Percentiles rank a stretch among this genome's conserved stretches.
Evolutionary conservation across 2,888 invertebrate species (phyloP).

Genomic region (Rugalucina vietnamica): DNA sequence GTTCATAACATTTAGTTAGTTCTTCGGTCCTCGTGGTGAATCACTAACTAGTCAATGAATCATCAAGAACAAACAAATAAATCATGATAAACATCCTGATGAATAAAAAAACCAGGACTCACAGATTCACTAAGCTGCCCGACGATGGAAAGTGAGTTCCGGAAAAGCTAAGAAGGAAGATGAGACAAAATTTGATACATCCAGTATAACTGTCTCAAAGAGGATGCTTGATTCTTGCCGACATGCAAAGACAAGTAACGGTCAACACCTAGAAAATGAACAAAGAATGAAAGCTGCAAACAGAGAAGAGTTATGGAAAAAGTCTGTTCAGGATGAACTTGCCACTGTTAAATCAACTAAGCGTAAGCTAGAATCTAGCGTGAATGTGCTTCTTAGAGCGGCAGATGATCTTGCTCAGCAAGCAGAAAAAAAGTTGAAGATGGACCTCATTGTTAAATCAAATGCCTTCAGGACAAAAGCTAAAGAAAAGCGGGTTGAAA

Average conservation of each 20-base stretch:
- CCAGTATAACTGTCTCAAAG: slow-evolving; percentile 21
- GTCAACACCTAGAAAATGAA: slow-evolving; percentile 20
- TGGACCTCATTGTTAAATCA: slow-evolving; percentile 6
- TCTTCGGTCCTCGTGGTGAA: no score
- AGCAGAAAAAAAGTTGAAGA: slow-evolving; percentile 37
- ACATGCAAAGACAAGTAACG: slow-evolving; percentile 26
- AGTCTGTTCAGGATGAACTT: neutral
- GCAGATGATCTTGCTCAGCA: slow-evolving; percentile 34
- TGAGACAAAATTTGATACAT: slow-evolving; percentile 8
- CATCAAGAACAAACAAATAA: no score
- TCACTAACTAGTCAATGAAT: no score
- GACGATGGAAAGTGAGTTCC: no score
- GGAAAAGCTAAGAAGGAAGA: slow-evolving; percentile 12
- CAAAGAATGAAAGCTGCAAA: slow-evolving; percentile 31
- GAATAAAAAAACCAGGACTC: no score
- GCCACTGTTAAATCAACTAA: slow-evolving; percentile 2
- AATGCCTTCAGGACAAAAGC: slow-evolving; percentile 18
- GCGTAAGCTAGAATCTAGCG: slow-evolving; percentile 29
- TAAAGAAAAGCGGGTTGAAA: neutral
- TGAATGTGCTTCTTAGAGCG: slow-evolving; percentile 14
- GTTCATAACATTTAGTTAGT: no score
- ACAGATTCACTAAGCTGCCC: no score
- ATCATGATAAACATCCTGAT: no score
- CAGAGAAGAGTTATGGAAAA: slow-evolving; percentile 22
- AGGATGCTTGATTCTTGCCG: slow-evolving; percentile 37